Evolutionary conservation across 2,888 invertebrate genomes (phyloP).

Genomic region (Synanthedon formicaeformis): DNA sequence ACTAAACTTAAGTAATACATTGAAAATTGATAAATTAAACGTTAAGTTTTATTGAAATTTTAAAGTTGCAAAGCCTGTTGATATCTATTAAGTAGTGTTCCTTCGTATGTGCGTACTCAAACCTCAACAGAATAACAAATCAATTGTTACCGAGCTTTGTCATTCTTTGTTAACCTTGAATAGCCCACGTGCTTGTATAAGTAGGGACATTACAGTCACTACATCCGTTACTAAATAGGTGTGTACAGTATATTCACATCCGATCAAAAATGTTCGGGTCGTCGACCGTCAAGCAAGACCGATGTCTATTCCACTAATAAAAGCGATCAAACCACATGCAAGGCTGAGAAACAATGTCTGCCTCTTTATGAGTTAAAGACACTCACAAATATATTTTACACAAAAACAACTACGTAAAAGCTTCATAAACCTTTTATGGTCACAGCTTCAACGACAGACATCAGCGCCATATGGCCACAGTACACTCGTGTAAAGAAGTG

Average conservation of each 20-base stretch:
- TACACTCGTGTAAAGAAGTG: slow-evolving; percentile 35
- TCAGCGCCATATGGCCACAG: slow-evolving; percentile 50
- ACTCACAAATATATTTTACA: slow-evolving; percentile 23
- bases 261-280: background rate
- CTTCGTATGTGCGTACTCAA: slow-evolving; percentile 3
- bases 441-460: slow-evolving; percentile 45
- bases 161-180: slow-evolving; percentile 30
- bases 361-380: background rate
- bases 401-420: slow-evolving; percentile 38
- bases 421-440: slow-evolving; percentile 54
- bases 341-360: background rate
- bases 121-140: slow-evolving; percentile 11
- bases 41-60: too few species aligned
- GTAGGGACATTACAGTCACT: background rate
- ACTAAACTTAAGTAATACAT: too few species aligned
- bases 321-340: background rate
- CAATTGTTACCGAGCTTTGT: slow-evolving; percentile 28
- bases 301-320: background rate
- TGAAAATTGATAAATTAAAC: too few species aligned
- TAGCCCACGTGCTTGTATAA: slow-evolving; percentile 28
- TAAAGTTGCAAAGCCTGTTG: too few species aligned
- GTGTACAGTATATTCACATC: background rate
- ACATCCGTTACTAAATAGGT: slow-evolving; percentile 1
- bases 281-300: background rate
- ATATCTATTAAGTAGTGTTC: slow-evolving; percentile 6